Evolutionary conservation across 1,140 invertebrate species (phyloP).

Genomic region (Saccostrea echinata): DNA sequence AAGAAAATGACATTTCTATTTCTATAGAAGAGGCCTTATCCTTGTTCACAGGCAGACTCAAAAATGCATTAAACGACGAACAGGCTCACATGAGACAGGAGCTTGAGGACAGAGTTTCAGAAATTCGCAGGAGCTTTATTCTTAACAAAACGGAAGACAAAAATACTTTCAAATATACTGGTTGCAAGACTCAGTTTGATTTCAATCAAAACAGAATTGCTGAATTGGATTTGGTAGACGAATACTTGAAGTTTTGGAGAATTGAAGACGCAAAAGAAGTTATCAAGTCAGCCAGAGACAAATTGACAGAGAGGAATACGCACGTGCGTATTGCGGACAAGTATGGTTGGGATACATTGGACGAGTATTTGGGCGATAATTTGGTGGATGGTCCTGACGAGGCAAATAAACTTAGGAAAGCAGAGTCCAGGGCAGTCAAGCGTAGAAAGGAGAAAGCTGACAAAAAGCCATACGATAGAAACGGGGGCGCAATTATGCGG

Average conservation of each 20-base stretch:
- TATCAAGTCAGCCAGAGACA: neutral
- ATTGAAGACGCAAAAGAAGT: neutral
- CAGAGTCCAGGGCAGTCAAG: too few species aligned
- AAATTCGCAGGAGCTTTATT: neutral
- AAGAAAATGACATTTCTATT: too few species aligned
- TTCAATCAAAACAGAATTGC: neutral
- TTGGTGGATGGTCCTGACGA: too few species aligned
- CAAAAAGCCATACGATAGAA: too few species aligned
- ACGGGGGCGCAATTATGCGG: too few species aligned
- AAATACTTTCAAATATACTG: neutral
- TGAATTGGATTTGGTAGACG: neutral
- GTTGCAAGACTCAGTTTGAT: neutral
- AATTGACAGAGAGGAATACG: neutral
- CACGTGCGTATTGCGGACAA: neutral
- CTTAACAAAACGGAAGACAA: neutral
- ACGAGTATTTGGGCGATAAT: neutral
- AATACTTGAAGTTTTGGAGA: neutral
- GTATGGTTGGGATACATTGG: conserved; percentile 1
- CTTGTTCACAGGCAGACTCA: too few species aligned
- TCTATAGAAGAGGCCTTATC: too few species aligned
- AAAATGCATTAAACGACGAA: neutral
- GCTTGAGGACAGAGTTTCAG: neutral
- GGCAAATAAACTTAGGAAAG: too few species aligned
- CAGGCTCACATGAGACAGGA: neutral
- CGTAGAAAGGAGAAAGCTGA: too few species aligned